phyloP scores from a whole-genome alignment of 2,888 invertebrate species.

The Macrosiphum euphorbiae region DNA sequence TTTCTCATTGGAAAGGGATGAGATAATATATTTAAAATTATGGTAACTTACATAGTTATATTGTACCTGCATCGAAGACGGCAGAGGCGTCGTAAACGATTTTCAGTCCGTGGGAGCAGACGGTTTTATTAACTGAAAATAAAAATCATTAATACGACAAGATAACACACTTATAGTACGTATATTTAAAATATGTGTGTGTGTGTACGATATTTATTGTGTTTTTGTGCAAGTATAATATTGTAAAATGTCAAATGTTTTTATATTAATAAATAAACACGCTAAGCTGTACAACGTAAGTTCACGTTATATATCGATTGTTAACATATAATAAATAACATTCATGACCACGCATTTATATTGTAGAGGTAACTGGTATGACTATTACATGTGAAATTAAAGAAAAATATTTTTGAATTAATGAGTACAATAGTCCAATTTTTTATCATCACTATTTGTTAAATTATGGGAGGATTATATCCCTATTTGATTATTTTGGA shows the following conservation, averaged over 20 bases:
- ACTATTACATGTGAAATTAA: background rate
- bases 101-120: slow-evolving; percentile 18
- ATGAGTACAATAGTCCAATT: background rate
- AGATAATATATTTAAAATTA: slow-evolving; percentile 43
- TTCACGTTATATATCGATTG: background rate
- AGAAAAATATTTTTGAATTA: background rate
- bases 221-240: background rate
- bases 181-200: background rate
- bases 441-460: background rate
- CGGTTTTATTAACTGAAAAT: slow-evolving; percentile 27
- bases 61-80: background rate
- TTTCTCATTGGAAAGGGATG: background rate
- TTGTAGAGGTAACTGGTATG: background rate
- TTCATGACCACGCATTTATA: background rate
- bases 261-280: background rate
- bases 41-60: slow-evolving; percentile 17
- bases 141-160: background rate
- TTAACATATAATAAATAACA: background rate
- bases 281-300: background rate
- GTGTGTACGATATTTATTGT: background rate
- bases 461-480: background rate
- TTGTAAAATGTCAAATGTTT: background rate
- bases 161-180: background rate
- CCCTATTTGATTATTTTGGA: background rate
- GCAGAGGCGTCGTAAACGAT: slow-evolving; percentile 9